phyloP scores from a whole-genome alignment of 2,797 vertebrate species.

The Dicrostonyx torquatus region DNA sequence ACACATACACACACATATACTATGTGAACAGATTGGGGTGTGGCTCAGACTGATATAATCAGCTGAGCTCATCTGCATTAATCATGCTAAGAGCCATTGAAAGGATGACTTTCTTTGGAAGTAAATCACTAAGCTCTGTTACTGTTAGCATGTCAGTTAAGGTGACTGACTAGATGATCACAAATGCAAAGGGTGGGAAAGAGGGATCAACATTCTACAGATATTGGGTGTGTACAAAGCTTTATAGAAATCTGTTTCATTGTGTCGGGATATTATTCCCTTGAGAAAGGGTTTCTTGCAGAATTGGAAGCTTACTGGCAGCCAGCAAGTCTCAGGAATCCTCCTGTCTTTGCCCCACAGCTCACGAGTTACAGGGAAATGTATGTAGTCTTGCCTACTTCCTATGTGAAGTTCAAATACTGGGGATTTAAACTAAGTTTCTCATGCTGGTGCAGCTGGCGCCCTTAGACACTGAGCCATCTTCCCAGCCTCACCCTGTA shows the following conservation, averaged over 20 bases:
- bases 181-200: background rate
- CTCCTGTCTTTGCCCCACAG: background rate
- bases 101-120: background rate
- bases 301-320: background rate
- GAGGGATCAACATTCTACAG: background rate
- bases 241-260: background rate
- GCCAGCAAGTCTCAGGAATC: background rate
- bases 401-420: no score
- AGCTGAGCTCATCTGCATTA: background rate
- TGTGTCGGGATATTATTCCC: background rate
- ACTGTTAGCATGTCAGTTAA: slow-evolving; percentile 42
- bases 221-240: background rate
- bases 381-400: background rate
- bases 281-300: background rate
- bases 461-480: background rate
- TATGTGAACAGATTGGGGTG: slow-evolving; percentile 47
- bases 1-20: no score
- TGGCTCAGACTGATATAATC: background rate
- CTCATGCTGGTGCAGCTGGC: background rate
- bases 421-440: background rate
- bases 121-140: background rate
- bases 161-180: background rate
- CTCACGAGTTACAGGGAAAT: background rate
- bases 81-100: slow-evolving; percentile 1
- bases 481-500: background rate